These are phyloP conservation scores for Macrosiphum euphorbiae DNA, from an alignment of 2,888 invertebrate genomes.

Conservation along the genomic window DNA sequence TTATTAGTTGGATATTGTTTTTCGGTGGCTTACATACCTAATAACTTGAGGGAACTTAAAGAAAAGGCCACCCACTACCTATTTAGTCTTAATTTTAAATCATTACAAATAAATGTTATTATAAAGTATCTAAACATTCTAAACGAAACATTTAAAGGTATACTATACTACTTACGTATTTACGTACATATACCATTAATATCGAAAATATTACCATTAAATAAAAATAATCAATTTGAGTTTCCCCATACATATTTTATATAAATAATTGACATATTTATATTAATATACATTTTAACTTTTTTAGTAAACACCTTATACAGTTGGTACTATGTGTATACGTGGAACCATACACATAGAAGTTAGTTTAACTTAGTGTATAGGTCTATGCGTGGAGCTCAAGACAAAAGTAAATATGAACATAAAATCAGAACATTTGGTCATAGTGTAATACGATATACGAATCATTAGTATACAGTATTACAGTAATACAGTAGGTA, in stretches of 20 bases:
- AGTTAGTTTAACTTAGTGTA: too few species aligned
- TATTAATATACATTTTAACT: neutral
- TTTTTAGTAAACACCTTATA: slow-evolving; percentile 23
- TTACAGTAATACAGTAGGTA: too few species aligned
- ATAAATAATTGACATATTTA: neutral
- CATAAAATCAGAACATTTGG: neutral
- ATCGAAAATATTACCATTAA: neutral
- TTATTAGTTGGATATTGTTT: neutral
- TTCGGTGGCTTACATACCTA: neutral
- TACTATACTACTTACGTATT: neutral
- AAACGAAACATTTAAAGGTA: neutral
- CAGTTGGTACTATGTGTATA: slow-evolving; percentile 30
- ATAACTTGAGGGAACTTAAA: neutral
- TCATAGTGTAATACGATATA: too few species aligned
- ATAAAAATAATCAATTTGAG: neutral
- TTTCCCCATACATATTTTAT: neutral
- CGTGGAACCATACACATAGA: neutral
- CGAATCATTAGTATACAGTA: neutral
- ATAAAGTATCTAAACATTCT: neutral
- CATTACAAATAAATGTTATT: neutral
- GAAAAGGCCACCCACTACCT: neutral
- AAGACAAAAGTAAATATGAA: neutral
- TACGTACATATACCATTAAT: neutral
- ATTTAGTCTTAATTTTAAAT: neutral
- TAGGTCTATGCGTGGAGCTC: neutral